Evolutionary conservation across 2,113 vertebrate genomes (phyloP), one percentile per base, ranked within the genome.

Genomic region (Mustela nigripes): DNA sequence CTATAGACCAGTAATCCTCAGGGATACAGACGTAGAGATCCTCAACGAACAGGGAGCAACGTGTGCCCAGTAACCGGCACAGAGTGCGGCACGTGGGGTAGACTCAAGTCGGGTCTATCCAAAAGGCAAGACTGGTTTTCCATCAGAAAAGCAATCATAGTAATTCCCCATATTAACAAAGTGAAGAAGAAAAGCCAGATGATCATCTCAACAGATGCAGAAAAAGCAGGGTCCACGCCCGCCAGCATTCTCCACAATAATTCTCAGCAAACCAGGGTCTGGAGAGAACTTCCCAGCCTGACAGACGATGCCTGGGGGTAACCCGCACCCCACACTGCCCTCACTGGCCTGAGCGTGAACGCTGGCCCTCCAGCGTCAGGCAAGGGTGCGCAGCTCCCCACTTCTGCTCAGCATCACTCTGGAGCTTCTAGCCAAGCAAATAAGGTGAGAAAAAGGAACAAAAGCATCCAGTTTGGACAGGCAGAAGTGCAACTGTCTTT

Each of bases 301-400:
- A 5, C 3, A 11, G 36, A 19, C 0, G 45, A 28, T 5, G 4
- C 42, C 31, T 5, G 26, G 16, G 42, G 42, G 50, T 0, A 7
- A 39, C 8, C 4, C 14, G 11, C 2, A 45, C 71, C 22, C 21
- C 24, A 60, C 19, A 21, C 5, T 9, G 22, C 5, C 16, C 15
- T 67, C 22, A 4, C 31, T 3, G 50, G 73, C 22, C 53, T 4
- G 42, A n/a, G 95, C 28, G 0, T 16, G 4, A 63, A 10, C 0
- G 21, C 7, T 4, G 45, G 45, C 84, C 81, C 48, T 19, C 31
- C 2, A 24, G 26, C 5, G 1, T 7, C 67, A 33, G 19, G 8
- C 31, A 12, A 56, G n/a, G 28, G 24, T 19, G 73, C 19, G 4
- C 39, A 2, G 24, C 45, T 24, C 45, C 6, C 1, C 6, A 33